Conservation (phyloP, 1,140 invertebrate genomes). For the Drosophila nikananu region DNA sequence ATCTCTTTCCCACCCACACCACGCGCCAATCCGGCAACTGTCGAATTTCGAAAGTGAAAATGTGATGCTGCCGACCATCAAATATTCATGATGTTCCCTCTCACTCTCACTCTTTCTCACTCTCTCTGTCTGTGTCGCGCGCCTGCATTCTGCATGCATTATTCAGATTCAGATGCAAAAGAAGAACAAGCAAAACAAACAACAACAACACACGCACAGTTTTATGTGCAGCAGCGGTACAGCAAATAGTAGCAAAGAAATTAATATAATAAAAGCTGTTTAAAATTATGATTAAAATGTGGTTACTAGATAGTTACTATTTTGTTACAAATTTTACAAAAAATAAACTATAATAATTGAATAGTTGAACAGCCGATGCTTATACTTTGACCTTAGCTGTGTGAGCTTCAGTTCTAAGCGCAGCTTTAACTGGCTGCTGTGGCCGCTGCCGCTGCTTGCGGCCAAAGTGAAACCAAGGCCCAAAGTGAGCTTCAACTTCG, state of each 20-base stretch:
- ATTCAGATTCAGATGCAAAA: slow-evolving; percentile 36
- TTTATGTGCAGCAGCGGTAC: background rate
- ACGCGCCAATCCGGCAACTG: slow-evolving; percentile 28
- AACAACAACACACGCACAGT: slow-evolving; percentile 1
- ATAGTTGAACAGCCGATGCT: no score
- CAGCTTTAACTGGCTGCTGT: background rate
- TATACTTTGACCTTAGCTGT: background rate
- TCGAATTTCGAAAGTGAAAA: slow-evolving; percentile 74
- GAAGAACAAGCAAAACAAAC: slow-evolving; percentile 34
- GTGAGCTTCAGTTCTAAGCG: slow-evolving; percentile 26
- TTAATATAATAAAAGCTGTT: no score
- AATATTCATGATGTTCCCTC: slow-evolving; percentile 43
- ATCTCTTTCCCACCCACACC: background rate
- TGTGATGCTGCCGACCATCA: slow-evolving; percentile 51
- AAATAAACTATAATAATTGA: no score
- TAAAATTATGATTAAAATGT: background rate
- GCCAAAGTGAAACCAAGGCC: slow-evolving; percentile 50
- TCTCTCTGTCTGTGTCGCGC: slow-evolving; percentile 10
- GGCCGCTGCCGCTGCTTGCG: slow-evolving; percentile 3
- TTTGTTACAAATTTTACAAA: no score
- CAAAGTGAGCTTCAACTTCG: slow-evolving; percentile 39
- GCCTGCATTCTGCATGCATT: slow-evolving; percentile 41
- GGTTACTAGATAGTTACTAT: background rate
- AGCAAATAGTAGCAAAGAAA: background rate
- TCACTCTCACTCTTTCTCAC: background rate